Evolutionary conservation across 2,113 vertebrate species (phyloP), one percentile per base, ranked within the genome.

Genomic region (Bos indicus): DNA sequence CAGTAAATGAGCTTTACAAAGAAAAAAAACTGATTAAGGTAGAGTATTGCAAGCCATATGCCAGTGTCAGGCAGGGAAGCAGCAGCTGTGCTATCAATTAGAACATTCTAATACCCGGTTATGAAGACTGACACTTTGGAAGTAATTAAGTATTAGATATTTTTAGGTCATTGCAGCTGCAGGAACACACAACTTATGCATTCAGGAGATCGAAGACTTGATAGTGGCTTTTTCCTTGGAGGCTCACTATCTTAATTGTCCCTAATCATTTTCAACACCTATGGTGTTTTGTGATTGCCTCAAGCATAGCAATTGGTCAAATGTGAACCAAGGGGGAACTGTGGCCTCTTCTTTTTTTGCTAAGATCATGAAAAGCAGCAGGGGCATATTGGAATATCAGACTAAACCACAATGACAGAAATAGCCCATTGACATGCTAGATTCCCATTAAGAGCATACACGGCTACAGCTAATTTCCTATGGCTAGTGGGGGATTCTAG

Each of bases 91-190:
- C 90, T 97, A 98, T 97, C 98, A 98, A 98, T 98, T 98, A 98
- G 96, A 98, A 97, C 98, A 97, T 98, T 98, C 98, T 98, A 98
- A 99, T 98, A 98, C 96, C 97, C 57, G 1, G 87, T 98, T 99
- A 99, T 98, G 98, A 99, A 99, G 98, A 99, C 97, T 99, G 99
- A 99, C 98, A 99, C 96, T 91, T 98, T 97, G 94, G 97, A 99
- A 99, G 97, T 98, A 99, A 99, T 99, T 99, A 99, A 98, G 98
- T 98, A 98, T 98, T 98, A 97, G 97, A 98, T 98, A 98, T 99
- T 99, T 99, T 98, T 98, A 98, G 98, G 97, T 98, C 99, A 99
- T 99, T 98, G 98, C 96, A 97, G 85, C 93, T 98, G 94, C 98
- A 98, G 96, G 97, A 99, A 97, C 74, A 82, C 48, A 95, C 97